Evolutionary conservation across 2,113 vertebrate genomes (phyloP).

Genomic region (Merops nubicus): DNA sequence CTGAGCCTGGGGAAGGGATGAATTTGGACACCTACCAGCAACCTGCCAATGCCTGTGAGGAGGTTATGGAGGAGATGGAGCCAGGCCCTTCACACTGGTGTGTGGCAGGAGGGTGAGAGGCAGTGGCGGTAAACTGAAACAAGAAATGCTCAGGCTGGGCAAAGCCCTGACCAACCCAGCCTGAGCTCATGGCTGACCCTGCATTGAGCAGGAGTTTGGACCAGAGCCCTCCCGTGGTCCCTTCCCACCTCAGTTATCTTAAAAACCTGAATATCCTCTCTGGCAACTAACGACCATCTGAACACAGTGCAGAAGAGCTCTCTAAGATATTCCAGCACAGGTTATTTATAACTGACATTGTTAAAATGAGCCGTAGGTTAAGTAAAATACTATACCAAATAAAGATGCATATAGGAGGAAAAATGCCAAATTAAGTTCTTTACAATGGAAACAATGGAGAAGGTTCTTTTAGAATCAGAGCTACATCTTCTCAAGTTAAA

Average conservation of each 20-base stretch:
- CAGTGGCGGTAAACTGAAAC: background rate
- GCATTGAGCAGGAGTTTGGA: background rate
- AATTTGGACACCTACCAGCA: background rate
- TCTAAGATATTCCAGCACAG: background rate
- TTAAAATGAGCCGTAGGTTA: background rate
- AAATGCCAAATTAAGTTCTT: background rate
- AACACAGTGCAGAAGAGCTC: background rate
- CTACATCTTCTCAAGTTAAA: background rate
- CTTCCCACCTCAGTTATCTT: background rate
- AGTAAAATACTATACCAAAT: background rate
- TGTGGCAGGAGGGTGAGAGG: accelerated
- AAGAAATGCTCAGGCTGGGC: background rate
- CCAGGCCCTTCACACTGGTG: background rate
- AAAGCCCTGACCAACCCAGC: background rate
- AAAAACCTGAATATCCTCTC: background rate
- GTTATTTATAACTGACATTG: background rate
- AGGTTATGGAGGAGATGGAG: background rate
- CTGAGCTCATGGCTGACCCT: background rate
- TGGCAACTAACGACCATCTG: background rate
- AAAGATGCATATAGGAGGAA: background rate
- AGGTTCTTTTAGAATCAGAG: background rate
- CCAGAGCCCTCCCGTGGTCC: background rate
- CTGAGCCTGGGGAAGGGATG: background rate
- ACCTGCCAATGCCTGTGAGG: background rate
- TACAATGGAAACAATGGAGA: background rate